Evolutionary conservation across 2,888 invertebrate species (phyloP).

Genomic region (Latrodectus elegans): DNA sequence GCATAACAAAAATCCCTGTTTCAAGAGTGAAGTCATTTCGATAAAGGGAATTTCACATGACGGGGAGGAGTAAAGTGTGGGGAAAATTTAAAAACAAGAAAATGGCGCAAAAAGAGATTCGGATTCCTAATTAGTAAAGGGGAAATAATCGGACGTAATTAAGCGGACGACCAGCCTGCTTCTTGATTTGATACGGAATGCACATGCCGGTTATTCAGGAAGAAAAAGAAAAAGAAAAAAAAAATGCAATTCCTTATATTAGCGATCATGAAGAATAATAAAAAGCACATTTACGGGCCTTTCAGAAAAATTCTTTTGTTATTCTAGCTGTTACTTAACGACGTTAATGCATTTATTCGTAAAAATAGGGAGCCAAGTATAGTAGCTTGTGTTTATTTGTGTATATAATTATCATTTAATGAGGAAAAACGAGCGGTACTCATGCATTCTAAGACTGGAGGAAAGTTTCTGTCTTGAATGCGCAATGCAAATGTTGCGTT

Average conservation of each 20-base stretch:
- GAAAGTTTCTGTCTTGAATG: too few species aligned
- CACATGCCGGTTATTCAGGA: neutral
- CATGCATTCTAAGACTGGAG: too few species aligned
- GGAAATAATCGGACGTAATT: conserved; percentile 60
- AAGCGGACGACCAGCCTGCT: conserved; percentile 46
- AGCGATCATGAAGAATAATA: conserved; percentile 46
- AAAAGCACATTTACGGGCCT: conserved; percentile 46
- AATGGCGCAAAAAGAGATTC: conserved; percentile 40
- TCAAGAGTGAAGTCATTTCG: too few species aligned
- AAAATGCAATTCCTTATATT: conserved; percentile 5
- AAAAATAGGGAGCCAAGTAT: neutral
- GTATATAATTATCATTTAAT: too few species aligned
- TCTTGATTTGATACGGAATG: conserved; percentile 9
- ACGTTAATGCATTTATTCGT: conserved; percentile 47
- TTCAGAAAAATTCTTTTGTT: conserved; percentile 35
- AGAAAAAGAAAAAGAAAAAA: neutral
- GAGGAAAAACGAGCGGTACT: too few species aligned
- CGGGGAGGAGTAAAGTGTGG: neutral
- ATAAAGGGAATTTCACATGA: too few species aligned
- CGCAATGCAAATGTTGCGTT: neutral
- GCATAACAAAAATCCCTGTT: too few species aligned
- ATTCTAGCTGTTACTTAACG: conserved; percentile 35
- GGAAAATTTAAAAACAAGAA: conserved; percentile 46
- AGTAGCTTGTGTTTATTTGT: neutral
- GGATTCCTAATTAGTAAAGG: conserved; percentile 56